These are phyloP conservation scores for Metopolophium dirhodum DNA, from an alignment of 1,140 invertebrate genomes.

Conservation along the genomic window DNA sequence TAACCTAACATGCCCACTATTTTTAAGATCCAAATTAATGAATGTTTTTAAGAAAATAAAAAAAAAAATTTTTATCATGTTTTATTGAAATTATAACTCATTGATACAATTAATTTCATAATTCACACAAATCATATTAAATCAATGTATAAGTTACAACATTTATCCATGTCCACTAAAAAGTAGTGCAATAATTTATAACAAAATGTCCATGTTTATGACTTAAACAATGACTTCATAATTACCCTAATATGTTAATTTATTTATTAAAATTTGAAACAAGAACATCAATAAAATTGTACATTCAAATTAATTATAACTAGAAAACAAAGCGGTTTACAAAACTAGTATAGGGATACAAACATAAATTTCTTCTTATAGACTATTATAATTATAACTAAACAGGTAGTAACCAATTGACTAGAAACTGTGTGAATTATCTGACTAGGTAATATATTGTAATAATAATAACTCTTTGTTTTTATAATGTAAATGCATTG, in stretches of 20 bases:
- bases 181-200: constrained; percentile 35
- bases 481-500: neutral
- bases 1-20: neutral
- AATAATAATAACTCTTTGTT: neutral
- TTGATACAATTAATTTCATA: constrained; percentile 1
- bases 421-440: neutral
- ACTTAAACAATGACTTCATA: neutral
- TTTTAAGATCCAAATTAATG: neutral
- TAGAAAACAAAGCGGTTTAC: constrained; percentile 12
- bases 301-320: constrained; percentile 9
- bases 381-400: neutral
- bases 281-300: neutral
- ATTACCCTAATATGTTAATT: constrained; percentile 5
- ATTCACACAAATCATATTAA: neutral
- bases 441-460: neutral
- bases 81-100: constrained; percentile 4
- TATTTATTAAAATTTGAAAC: constrained; percentile 11
- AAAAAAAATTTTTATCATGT: neutral
- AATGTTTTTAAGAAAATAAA: neutral
- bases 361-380: neutral
- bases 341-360: neutral
- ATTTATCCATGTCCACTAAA: constrained; percentile 6
- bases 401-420: neutral
- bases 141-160: neutral
- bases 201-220: neutral